phyloP scores from a whole-genome alignment of 2,797 vertebrate species.

The Menidia menidia region DNA sequence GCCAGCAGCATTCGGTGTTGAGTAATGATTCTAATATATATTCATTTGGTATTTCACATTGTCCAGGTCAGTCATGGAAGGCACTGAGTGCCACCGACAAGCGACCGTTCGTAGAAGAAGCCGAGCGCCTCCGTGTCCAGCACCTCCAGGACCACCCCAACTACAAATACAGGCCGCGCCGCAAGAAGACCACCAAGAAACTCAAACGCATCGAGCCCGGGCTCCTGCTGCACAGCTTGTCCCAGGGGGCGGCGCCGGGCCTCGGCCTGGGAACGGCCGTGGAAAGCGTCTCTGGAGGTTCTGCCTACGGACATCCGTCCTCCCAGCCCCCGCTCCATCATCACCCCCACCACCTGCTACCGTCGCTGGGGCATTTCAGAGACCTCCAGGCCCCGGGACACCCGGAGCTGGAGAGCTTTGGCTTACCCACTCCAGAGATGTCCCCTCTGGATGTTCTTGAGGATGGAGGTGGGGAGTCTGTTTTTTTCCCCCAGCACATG shows the following conservation, averaged over 20 bases:
- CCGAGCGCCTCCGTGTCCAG: conserved; percentile 92
- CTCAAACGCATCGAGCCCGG: conserved; percentile 92
- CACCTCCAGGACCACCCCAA: conserved; percentile 97
- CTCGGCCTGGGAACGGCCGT: conserved; percentile 51
- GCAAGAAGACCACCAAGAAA: conserved; percentile 97
- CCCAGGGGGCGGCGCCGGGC: conserved; percentile 77
- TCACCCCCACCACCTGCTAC: conserved; percentile 77
- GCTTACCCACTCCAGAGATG: conserved; percentile 97
- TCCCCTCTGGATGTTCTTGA: conserved; percentile 96
- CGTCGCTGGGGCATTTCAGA: conserved; percentile 76
- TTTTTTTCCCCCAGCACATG: conserved; percentile 95
- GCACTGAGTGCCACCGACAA: conserved; percentile 89
- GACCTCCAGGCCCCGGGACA: conserved; percentile 85
- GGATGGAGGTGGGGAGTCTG: conserved; percentile 86
- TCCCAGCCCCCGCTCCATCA: conserved; percentile 68
- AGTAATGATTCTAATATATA: too few relatives aligned
- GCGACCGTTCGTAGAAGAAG: conserved; percentile 96
- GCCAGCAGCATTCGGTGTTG: too few relatives aligned
- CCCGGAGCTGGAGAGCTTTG: conserved; percentile 92
- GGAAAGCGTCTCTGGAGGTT: conserved; percentile 47
- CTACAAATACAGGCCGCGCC: conserved; percentile 97
- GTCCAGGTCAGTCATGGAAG: conserved; percentile 94
- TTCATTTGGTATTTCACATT: background rate
- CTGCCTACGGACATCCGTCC: conserved; percentile 78
- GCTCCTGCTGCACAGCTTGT: conserved; percentile 89